Percentiles rank a stretch among this genome's conserved stretches.
Evolutionary conservation across 2,797 vertebrate species (phyloP).

Genomic region (Malurus splendens): DNA sequence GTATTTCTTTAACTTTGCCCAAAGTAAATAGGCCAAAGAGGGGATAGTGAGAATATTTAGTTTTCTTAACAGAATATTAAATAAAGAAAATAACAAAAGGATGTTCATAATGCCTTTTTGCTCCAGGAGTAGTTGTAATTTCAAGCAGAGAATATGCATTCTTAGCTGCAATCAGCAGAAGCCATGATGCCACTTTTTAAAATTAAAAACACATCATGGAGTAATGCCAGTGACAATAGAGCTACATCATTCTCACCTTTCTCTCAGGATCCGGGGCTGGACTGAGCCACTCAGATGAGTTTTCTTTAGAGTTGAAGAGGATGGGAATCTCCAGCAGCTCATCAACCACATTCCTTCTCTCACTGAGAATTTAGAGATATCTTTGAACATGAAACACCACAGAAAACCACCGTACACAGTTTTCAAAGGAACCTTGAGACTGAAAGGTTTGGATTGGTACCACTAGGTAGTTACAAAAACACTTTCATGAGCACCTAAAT

Average conservation of each 20-base stretch:
- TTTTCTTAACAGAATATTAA: neutral
- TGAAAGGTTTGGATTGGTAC: neutral
- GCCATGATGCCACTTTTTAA: accelerated
- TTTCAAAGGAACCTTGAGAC: neutral
- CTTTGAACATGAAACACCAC: neutral
- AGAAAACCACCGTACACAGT: neutral
- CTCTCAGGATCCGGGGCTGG: neutral
- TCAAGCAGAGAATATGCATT: neutral
- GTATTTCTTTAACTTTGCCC: neutral
- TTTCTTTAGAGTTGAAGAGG: neutral
- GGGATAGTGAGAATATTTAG: neutral
- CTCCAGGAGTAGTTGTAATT: neutral
- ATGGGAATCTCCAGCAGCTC: neutral
- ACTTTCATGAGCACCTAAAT: neutral
- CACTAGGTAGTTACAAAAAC: neutral
- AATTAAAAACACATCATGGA: accelerated
- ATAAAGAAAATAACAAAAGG: neutral
- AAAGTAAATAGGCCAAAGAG: neutral
- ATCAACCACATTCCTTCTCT: too few relatives aligned
- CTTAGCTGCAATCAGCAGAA: neutral
- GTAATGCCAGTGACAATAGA: neutral
- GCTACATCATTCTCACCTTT: neutral
- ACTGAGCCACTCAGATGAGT: neutral
- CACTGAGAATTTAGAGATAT: neutral
- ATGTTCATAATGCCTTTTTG: neutral